Base-by-base conservation (phyloP, 2,888 invertebrate genomes). In the Dicycla oo region DNA sequence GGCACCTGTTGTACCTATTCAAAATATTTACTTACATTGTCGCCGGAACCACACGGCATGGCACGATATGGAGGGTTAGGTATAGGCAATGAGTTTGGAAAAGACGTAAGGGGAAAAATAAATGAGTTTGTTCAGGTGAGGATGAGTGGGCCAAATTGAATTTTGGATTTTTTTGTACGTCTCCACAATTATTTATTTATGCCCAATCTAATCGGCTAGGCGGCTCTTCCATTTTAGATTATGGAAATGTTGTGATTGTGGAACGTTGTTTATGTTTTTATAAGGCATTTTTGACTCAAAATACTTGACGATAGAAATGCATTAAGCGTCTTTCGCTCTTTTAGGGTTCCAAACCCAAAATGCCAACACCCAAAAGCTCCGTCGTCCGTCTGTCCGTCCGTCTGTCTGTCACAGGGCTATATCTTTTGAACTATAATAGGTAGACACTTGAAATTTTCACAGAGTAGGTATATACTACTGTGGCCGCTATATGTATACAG, bases 121-220 rank as follows among this genome's bases (percentile, higher is more conserved):
- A 78, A 75, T 78, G 71, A 75, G 49, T 61, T 78, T 80, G 56
- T 68, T 51, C 68, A 74, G 51, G 63, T 68, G 49, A 49, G n/a
- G 54, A 63, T 56, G 43, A 43, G 64, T n/a, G 34, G 53, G n/a
- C 30, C 45, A 76, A 73, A 80, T 73, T 80, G 63, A 80, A 73
- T 70, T 60, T 40, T 34, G 45, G 51, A 69, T 60, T 60, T 47
- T 60, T 47, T 70, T 49, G 61, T 78, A 26, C 40, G 45, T 53
- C 23, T 2, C 40, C 23, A 74, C 40, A 70, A 61, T 70, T 71
- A 70, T 61, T 70, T 78, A 78, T 78, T 70, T 61, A 78, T 20
- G 20, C 54, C 2, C 56, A 49, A 75, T 49, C 34, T 49, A 61
- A 70, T 61, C 54, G 26, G 20, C 54, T 49, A 56, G 45, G 49